Evolutionary conservation across 2,797 vertebrate species (phyloP).

Genomic region (Premnoplex brunnescens): DNA sequence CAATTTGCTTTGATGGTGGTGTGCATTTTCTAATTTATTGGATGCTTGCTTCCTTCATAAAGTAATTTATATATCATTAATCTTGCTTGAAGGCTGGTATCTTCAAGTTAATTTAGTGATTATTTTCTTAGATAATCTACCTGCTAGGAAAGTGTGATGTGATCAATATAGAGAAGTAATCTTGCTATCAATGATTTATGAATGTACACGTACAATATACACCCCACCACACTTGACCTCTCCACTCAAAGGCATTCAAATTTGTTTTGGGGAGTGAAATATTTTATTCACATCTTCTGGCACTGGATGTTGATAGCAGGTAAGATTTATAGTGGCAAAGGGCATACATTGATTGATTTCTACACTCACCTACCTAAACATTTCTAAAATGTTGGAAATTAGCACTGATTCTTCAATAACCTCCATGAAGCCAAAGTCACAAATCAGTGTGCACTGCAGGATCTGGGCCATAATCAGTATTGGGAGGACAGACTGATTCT

Average conservation of each 20-base stretch:
- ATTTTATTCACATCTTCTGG: slow-evolving; percentile 27
- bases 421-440: neutral
- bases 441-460: neutral
- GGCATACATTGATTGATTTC: slow-evolving; percentile 5
- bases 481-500: neutral
- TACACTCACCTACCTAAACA: slow-evolving; percentile 13
- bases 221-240: neutral
- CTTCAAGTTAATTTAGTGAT: slow-evolving; percentile 75
- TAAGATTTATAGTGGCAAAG: slow-evolving; percentile 26
- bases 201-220: neutral
- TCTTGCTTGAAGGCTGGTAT: slow-evolving; percentile 71
- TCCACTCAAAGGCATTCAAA: slow-evolving; percentile 30
- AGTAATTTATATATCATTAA: slow-evolving; percentile 78
- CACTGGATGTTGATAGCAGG: neutral
- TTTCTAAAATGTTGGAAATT: slow-evolving; percentile 21
- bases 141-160: slow-evolving; percentile 54
- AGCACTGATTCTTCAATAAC: neutral
- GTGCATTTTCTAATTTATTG: slow-evolving; percentile 79
- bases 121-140: slow-evolving; percentile 72
- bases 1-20: slow-evolving; percentile 70
- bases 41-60: slow-evolving; percentile 77
- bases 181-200: slow-evolving; percentile 32
- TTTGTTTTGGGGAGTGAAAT: slow-evolving; percentile 24
- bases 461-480: neutral
- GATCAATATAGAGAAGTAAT: slow-evolving; percentile 66